Conservation (phyloP, 2,888 invertebrate genomes). For the Cenopis cana region DNA sequence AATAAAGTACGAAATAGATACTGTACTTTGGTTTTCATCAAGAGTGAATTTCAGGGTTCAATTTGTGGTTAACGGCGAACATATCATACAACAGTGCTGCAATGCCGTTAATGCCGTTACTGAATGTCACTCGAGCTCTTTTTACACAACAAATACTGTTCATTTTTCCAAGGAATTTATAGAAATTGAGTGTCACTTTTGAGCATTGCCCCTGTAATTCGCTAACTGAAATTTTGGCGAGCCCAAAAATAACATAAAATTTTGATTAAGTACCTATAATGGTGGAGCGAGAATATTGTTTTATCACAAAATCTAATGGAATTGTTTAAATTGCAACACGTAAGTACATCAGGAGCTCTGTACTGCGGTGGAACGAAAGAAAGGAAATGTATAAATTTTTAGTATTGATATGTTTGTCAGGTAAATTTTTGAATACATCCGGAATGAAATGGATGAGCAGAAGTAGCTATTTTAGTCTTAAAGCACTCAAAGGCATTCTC, state of each 20-base stretch:
- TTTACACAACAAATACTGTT: too few species aligned
- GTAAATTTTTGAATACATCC: not conserved
- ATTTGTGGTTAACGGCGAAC: not conserved
- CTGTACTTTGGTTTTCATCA: not conserved
- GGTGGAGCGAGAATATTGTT: not conserved
- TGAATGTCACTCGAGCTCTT: not conserved
- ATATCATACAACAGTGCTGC: not conserved
- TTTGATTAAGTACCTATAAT: too few species aligned
- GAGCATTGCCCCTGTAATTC: not conserved
- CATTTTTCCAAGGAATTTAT: not conserved
- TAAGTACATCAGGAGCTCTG: not conserved
- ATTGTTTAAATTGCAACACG: not conserved
- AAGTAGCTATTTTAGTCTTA: not conserved
- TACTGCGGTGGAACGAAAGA: not conserved
- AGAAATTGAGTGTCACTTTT: not conserved
- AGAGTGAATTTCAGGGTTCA: not conserved
- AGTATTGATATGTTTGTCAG: constrained; percentile 1
- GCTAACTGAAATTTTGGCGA: too few species aligned
- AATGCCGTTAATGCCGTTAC: not conserved
- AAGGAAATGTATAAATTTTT: not conserved
- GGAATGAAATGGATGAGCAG: not conserved
- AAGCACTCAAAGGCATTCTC: not conserved
- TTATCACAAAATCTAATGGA: not conserved
- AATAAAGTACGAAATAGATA: not conserved
- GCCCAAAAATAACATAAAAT: not conserved